These are phyloP conservation scores for Oryzias melastigma DNA, from an alignment of 2,113 vertebrate genomes.

Conservation along the genomic window DNA sequence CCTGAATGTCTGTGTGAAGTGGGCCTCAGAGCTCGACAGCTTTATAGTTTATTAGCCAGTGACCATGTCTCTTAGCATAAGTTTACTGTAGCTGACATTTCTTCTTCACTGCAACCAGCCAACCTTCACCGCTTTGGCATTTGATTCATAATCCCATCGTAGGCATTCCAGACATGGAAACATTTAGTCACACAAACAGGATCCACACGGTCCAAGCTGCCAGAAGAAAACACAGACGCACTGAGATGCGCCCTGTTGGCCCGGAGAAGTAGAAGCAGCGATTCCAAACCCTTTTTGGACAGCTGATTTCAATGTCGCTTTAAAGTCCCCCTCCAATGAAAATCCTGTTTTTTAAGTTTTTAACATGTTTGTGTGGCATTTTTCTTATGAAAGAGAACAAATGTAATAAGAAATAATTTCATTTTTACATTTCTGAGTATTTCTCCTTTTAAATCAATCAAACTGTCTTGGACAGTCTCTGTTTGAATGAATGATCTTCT, in stretches of 20 bases:
- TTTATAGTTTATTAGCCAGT: conserved; percentile 16
- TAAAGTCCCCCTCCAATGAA: too few relatives aligned
- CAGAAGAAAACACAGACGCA: conserved; percentile 7
- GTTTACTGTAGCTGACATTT: conserved; percentile 40
- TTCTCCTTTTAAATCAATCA: too few relatives aligned
- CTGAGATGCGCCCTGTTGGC: conserved; percentile 1
- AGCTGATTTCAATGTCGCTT: too few relatives aligned
- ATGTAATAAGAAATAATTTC: too few relatives aligned
- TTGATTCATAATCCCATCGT: conserved; percentile 51
- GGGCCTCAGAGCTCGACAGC: conserved; percentile 16
- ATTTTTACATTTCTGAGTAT: too few relatives aligned
- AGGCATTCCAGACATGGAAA: conserved; percentile 29
- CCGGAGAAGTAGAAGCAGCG: background rate
- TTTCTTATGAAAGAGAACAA: too few relatives aligned
- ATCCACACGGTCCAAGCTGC: conserved; percentile 29
- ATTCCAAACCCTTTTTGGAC: too few relatives aligned
- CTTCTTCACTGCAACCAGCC: conserved; percentile 42
- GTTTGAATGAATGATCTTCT: too few relatives aligned
- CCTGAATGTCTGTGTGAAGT: conserved; percentile 19
- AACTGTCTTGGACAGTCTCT: too few relatives aligned
- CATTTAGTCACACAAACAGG: conserved; percentile 30
- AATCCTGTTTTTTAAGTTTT: too few relatives aligned
- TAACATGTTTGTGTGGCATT: too few relatives aligned
- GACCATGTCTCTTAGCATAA: conserved; percentile 43
- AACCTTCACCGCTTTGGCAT: conserved; percentile 38